phyloP scores from a whole-genome alignment of 2,113 vertebrate genomes.

The Syngnathoides biaculeatus region DNA sequence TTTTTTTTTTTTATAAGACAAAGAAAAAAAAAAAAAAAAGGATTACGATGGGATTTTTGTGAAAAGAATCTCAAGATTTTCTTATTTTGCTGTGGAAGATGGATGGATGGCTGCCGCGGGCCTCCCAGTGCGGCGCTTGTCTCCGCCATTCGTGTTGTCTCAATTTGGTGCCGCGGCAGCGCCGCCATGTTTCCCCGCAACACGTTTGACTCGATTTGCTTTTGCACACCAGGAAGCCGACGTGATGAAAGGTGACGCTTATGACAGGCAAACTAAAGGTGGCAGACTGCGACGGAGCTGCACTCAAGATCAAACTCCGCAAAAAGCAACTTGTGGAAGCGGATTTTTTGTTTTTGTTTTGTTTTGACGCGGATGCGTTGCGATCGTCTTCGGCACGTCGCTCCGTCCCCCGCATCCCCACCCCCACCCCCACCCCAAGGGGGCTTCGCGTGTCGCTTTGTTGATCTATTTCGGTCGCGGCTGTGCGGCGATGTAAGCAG shows the following conservation, averaged over 20 bases:
- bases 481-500: constrained; percentile 3
- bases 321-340: neutral
- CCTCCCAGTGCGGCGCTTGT: neutral
- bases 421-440: too few relatives aligned
- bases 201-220: neutral
- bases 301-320: neutral
- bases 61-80: too few relatives aligned
- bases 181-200: neutral
- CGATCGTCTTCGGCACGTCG: constrained; percentile 38
- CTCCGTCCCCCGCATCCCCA: constrained; percentile 25
- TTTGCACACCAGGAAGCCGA: neutral
- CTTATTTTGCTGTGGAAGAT: too few relatives aligned
- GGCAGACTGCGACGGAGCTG: constrained; percentile 13
- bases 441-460: constrained; percentile 32
- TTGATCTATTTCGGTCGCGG: constrained; percentile 40
- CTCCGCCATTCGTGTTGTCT: neutral
- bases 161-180: neutral
- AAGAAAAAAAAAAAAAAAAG: too few relatives aligned
- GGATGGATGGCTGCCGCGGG: too few relatives aligned
- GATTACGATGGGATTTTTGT: too few relatives aligned
- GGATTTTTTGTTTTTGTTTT: constrained; percentile 12
- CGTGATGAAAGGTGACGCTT: constrained; percentile 11
- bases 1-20: too few relatives aligned
- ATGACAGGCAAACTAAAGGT: constrained; percentile 26
- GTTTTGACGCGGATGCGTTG: constrained; percentile 43